Percentiles rank a stretch among this genome's conserved stretches.
Conservation (phyloP, 2,888 invertebrate genomes). For the Oligia fasciuncula region DNA sequence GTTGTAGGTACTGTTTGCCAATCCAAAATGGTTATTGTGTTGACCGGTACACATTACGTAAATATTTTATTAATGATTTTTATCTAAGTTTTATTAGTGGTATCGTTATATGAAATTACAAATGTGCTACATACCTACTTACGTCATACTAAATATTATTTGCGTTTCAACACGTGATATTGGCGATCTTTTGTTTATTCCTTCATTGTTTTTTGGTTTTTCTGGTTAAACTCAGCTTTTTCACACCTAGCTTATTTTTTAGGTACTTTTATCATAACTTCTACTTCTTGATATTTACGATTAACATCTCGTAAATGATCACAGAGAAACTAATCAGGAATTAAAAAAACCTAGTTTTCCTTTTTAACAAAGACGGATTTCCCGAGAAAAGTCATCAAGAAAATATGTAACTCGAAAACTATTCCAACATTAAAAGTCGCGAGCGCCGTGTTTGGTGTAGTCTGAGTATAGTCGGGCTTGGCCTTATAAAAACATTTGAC, state of each 20-base stretch:
- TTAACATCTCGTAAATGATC: no score
- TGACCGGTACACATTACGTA: conserved; percentile 23
- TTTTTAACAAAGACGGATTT: not conserved
- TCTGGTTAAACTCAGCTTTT: not conserved
- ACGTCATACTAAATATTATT: conserved; percentile 5
- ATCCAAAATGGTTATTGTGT: conserved; percentile 1
- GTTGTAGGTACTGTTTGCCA: conserved; percentile 22
- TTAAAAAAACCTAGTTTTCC: not conserved
- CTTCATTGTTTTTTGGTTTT: not conserved
- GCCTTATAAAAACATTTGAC: conserved; percentile 49
- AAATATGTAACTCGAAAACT: not conserved
- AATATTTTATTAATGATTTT: conserved; percentile 23
- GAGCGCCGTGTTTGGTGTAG: conserved; percentile 5
- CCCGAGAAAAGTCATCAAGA: not conserved
- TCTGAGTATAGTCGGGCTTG: conserved; percentile 25
- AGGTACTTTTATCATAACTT: not conserved
- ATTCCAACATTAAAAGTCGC: not conserved
- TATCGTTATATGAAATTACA: conserved; percentile 6
- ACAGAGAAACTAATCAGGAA: not conserved
- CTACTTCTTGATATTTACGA: no score
- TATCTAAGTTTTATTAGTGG: conserved; percentile 6
- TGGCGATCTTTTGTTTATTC: not conserved
- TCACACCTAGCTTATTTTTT: not conserved
- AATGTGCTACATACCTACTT: conserved; percentile 12
- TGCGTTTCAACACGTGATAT: conserved; percentile 13